Evolutionary conservation across 2,113 vertebrate species (phyloP), one percentile per base, ranked within the genome.

Genomic region (Eidolon helvum): DNA sequence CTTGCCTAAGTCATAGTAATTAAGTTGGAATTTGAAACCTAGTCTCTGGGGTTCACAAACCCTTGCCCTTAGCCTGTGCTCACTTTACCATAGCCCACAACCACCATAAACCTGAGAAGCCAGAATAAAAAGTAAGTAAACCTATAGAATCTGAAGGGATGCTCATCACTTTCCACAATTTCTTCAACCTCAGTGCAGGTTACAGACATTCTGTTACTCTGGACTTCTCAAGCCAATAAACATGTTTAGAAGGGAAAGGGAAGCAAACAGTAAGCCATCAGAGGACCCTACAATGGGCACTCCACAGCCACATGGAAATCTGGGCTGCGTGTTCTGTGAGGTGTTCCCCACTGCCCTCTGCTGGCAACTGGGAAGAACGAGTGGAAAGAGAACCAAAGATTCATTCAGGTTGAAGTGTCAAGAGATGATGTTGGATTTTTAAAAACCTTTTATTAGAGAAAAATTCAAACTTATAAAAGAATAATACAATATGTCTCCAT

Each of bases 321-420:
- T 2, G 69, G 65, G 48, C 5, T 75, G 61, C 0, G 1, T 53
- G 33, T 11, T 40, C 68, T 72, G 28, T 1, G 19, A 71, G 65
- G 74, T 65, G 65, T 40, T 11, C 26, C 30, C 40, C 45, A 78
- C 77, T 59, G 96, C 95, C 96, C 97, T 87, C 97, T 98, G 96
- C 93, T 95, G 97, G 96, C 9, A 0, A 66, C 24, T 15, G 43
- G 53, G n/a, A 90, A 74, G 33, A 83, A 66, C 0, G 0, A 8
- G 35, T 7, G 28, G 45, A n/a, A 55, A 55, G 38, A 91, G 14
- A 30, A 43, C 35, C 50, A 38, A 55, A 61, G 40, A 35, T 48
- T 69, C 26, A 35, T 22, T 85, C 40, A 45, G 45, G 16, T 30
- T 57, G 65, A 75, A 79, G 14, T 1, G 7, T 26, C 33, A n/a